Evolutionary conservation across 2,888 invertebrate genomes (phyloP), one percentile per base, ranked within the genome.

Genomic region (Ctena decussata): DNA sequence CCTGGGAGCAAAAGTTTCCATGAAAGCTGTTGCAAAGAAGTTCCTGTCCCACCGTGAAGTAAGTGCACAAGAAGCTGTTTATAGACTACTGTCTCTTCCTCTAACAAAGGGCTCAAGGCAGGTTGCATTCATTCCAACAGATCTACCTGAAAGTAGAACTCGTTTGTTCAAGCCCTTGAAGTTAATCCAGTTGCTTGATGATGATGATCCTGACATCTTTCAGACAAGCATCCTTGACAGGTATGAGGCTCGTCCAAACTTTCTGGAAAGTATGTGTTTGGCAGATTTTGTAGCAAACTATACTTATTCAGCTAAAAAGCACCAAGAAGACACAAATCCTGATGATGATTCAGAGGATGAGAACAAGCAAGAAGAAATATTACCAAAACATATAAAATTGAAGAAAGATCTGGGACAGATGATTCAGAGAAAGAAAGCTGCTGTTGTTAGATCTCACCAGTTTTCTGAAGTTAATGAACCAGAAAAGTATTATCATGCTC

Each of bases 11-110:
- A 86, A 86, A 49, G 15, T 6, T 0, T 39, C 15, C 0, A 85
- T 88, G 85, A 75, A 70, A 72, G 72, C 24, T 49, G 79, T 86
- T 15, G 84, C 85, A 24, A 76, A 85, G 0, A 86, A 86, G 49
- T 86, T 88, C 39, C 75, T 89, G 0, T 77, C 78, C 24, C 85
- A 89, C 44, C 35, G 84, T 24, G 85, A 89, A 69, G 72, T 87
- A 0, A 83, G 86, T 77, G 85, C 85, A 30, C 84, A 89, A 39
- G 89, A 89, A 77, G 86, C 89, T 12, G 77, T 80, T 3, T 87
- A 81, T 35, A 37, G 87, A 1, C n/a, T 87, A 5, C 24, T 84
- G 15, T 86, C 87, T 11, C 41, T 89, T 3, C 84, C 82, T 72
- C 37, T 84, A 12, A 46, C 73, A 27, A 27, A 53, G 27, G 65